phyloP scores from a whole-genome alignment of 2,113 vertebrate genomes.

The Malurus melanocephalus region DNA sequence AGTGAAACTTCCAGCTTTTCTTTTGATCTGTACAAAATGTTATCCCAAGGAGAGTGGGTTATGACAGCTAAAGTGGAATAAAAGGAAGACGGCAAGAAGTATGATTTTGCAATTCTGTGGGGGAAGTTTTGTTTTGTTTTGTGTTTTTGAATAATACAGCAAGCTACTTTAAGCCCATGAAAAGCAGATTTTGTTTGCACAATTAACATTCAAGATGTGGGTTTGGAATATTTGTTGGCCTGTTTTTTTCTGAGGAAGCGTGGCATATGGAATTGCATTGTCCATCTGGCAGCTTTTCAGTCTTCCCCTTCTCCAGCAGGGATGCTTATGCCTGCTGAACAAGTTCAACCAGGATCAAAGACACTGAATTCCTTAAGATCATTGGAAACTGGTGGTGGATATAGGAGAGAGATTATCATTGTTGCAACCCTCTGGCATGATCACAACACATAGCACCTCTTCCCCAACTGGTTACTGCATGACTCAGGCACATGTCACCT shows the following conservation, averaged over 20 bases:
- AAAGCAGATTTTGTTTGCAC: background rate
- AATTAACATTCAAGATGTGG: background rate
- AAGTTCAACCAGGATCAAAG: background rate
- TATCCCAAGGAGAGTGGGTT: background rate
- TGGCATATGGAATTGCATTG: background rate
- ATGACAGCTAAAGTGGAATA: background rate
- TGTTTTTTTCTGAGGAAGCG: background rate
- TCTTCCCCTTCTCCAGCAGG: background rate
- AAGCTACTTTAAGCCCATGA: background rate
- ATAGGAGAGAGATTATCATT: background rate
- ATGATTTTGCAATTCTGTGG: background rate
- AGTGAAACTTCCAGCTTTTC: background rate
- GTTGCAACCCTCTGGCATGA: background rate
- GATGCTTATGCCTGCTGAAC: background rate
- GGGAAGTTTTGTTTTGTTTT: fast-evolving
- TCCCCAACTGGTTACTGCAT: background rate
- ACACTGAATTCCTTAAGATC: background rate
- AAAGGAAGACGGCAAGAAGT: background rate
- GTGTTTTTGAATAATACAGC: background rate
- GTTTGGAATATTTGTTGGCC: background rate
- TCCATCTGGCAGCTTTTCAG: background rate
- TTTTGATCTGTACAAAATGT: background rate
- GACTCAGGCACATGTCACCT: background rate
- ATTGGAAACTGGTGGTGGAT: background rate
- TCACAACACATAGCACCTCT: background rate